Evolutionary conservation across 2,888 invertebrate species (phyloP), one percentile per base, ranked within the genome.

Genomic region (Sussaba pulchella): DNA sequence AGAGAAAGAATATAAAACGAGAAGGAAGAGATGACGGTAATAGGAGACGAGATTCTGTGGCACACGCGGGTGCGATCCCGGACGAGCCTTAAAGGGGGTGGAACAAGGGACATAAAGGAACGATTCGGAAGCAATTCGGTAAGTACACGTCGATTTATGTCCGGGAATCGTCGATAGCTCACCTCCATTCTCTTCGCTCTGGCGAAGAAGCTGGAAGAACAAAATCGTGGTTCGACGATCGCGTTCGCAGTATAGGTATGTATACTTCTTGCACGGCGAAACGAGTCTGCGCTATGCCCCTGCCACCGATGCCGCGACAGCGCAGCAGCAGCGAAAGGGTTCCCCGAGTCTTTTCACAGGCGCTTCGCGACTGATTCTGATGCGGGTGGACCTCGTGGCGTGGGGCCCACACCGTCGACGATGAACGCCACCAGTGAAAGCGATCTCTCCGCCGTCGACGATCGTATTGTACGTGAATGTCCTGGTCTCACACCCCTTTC

Each of bases 81-180:
- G 31, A 71, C 54, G 47, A 47, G 59, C 64, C 70, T 64, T 47
- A 67, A 50, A 76, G 78, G 84, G n/a, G 82, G 79, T 79, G 85
- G 86, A 84, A 85, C 84, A 85, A 83, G 83, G 82, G 86, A 86
- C 86, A 88, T 88, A 89, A 88, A 89, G 86, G 87, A 90, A 84
- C 88, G 89, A 90, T 90, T 91, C 89, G 87, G 88, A 91, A 91
- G 90, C 91, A 91, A 91, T 91, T 91, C 88, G 87, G 89, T 90
- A 89, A 91, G 90, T 90, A 91, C 89, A 88, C 84, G 87, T 91
- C 90, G 90, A 91, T 91, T 90, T 91, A 91, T 89, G 89, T 89
- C 87, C 87, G 85, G 82, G 87, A 89, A 88, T 88, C 87, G 87
- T 81, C 90, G 87, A 88, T 89, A 89, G 88, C 86, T 89, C 86